These are phyloP conservation scores for Palaemon carinicauda DNA, from an alignment of 1,140 invertebrate species.

Conservation along the genomic window DNA sequence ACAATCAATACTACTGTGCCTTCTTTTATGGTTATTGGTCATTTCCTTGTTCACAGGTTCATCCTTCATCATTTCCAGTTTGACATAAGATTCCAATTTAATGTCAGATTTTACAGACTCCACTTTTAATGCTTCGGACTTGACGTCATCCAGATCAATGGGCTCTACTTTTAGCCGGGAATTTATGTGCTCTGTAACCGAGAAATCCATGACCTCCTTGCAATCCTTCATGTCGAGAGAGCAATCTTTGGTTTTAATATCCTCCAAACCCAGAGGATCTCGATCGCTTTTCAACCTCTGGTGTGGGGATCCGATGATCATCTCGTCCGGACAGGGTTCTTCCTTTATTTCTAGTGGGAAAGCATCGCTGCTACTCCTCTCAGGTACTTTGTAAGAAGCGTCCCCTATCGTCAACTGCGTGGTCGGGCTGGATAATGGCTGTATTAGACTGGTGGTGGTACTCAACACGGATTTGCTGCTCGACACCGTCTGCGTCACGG, in stretches of 20 bases:
- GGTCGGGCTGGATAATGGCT: conserved; percentile 30
- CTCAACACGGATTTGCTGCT: conserved; percentile 55
- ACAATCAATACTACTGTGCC: conserved; percentile 44
- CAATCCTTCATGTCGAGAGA: conserved; percentile 29
- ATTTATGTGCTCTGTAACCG: conserved; percentile 7
- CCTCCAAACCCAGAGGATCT: conserved; percentile 24
- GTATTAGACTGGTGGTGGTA: conserved; percentile 43
- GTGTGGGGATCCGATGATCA: conserved; percentile 13
- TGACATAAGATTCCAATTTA: conserved; percentile 12
- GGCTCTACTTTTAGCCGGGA: conserved; percentile 18
- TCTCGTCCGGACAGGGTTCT: conserved; percentile 36
- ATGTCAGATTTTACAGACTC: conserved; percentile 26
- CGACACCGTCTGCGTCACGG: conserved; percentile 53
- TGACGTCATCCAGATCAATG: conserved; percentile 25
- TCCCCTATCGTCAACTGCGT: conserved; percentile 6
- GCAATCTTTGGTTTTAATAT: conserved; percentile 45
- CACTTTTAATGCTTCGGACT: conserved; percentile 32
- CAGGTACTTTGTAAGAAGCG: conserved; percentile 47
- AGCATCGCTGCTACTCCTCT: conserved; percentile 47
- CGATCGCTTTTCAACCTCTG: conserved; percentile 38
- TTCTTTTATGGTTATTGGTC: conserved; percentile 52
- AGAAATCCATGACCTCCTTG: conserved; percentile 17
- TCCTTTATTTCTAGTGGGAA: conserved; percentile 48
- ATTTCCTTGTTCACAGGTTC: conserved; percentile 33
- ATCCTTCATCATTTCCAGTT: conserved; percentile 25